Percentiles rank a stretch among this genome's conserved stretches.
These are phyloP conservation scores for Anneissia japonica DNA, from an alignment of 35 echinoderm and acorn worm genomes.

Conservation along the genomic window DNA sequence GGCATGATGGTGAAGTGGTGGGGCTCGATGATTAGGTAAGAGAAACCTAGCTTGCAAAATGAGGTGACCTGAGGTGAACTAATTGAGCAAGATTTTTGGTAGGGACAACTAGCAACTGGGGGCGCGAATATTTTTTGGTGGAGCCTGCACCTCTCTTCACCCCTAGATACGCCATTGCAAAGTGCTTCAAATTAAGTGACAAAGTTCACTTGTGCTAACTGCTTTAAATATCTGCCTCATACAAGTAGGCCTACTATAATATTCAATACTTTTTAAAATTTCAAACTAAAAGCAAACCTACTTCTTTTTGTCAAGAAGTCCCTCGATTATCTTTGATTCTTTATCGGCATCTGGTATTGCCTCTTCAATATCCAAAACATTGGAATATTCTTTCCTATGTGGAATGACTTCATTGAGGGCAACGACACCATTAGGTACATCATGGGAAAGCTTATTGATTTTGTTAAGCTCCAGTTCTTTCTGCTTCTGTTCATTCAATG, in stretches of 20 bases:
- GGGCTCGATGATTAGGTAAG: too few relatives aligned
- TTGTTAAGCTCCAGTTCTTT: conserved; percentile 41
- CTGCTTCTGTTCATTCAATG: conserved; percentile 40
- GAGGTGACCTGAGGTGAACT: too few relatives aligned
- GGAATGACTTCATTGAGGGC: conserved; percentile 7
- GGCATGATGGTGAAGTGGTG: too few relatives aligned
- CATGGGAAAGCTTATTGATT: conserved; percentile 10
- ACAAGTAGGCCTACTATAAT: neutral
- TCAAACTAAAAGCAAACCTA: conserved; percentile 4
- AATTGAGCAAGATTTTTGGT: too few relatives aligned
- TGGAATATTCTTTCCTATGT: neutral
- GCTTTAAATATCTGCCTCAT: too few relatives aligned
- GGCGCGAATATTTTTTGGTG: too few relatives aligned
- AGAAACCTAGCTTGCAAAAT: too few relatives aligned
- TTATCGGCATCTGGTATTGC: conserved; percentile 68
- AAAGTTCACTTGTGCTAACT: too few relatives aligned
- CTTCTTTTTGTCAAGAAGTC: conserved; percentile 85
- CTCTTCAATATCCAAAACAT: conserved; percentile 77
- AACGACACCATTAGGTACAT: neutral
- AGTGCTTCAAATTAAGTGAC: too few relatives aligned
- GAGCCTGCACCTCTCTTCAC: too few relatives aligned
- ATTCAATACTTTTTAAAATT: neutral
- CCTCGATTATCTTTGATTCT: conserved; percentile 58
- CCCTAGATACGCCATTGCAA: too few relatives aligned
- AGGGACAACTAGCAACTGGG: too few relatives aligned